phyloP scores from a whole-genome alignment of 1,140 invertebrate species.

The Megalonaias nervosa region DNA sequence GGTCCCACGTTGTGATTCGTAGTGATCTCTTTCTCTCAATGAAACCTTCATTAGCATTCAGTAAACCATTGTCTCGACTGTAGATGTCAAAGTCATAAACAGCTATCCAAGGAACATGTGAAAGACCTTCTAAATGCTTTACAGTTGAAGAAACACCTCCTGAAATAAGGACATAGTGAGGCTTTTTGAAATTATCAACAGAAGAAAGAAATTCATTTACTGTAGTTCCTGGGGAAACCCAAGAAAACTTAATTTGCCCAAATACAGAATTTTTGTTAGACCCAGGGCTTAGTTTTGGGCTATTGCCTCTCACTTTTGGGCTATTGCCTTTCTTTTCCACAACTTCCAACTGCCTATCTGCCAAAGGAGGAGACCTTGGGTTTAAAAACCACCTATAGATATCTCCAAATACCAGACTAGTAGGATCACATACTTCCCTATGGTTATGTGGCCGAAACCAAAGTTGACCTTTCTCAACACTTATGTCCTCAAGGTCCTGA shows the following conservation, averaged over 20 bases:
- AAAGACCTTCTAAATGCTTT: constrained; percentile 6
- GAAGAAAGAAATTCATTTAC: no score
- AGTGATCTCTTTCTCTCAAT: constrained; percentile 34
- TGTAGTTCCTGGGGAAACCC: no score
- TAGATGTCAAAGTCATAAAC: constrained; percentile 31
- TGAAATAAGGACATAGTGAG: constrained; percentile 15
- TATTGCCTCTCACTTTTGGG: no score
- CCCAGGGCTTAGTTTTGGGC: no score
- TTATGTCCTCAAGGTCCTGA: not conserved
- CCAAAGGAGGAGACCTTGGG: no score
- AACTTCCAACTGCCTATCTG: no score
- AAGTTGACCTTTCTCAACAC: constrained; percentile 13
- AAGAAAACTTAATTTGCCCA: no score
- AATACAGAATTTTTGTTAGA: no score
- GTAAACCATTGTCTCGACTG: constrained; percentile 36
- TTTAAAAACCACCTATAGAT: constrained; percentile 21
- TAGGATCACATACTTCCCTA: constrained; percentile 8
- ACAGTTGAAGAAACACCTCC: constrained; percentile 8
- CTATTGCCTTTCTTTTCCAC: no score
- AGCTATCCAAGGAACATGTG: constrained; percentile 18
- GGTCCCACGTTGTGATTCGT: constrained; percentile 41
- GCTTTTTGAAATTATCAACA: not conserved
- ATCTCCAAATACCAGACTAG: constrained; percentile 1
- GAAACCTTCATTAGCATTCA: constrained; percentile 34
- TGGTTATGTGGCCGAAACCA: constrained; percentile 10